phyloP scores from a whole-genome alignment of 1,140 invertebrate genomes.

The Branchinecta lindahli region DNA sequence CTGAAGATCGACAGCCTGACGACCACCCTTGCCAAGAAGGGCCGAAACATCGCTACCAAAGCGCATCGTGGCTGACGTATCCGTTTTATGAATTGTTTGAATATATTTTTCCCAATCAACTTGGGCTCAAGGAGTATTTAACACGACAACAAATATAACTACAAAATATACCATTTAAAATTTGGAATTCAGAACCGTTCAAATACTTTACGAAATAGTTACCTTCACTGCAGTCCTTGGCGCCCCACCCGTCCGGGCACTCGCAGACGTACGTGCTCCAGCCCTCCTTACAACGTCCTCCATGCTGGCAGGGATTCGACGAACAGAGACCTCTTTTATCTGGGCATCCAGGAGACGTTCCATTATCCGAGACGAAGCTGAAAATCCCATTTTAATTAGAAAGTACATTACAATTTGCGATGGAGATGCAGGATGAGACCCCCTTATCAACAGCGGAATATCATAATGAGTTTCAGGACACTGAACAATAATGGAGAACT shows the following conservation, averaged over 20 bases:
- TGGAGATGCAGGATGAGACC: not conserved
- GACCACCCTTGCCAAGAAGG: too few relatives aligned
- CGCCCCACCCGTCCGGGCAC: slow-evolving; percentile 65
- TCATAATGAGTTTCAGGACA: slow-evolving; percentile 11
- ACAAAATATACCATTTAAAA: too few relatives aligned
- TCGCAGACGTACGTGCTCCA: slow-evolving; percentile 77
- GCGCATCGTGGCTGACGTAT: too few relatives aligned
- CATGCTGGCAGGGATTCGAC: slow-evolving; percentile 67
- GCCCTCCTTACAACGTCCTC: slow-evolving; percentile 64
- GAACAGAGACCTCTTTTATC: slow-evolving; percentile 65
- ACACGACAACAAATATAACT: too few relatives aligned
- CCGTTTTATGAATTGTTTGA: too few relatives aligned
- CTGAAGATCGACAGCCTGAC: too few relatives aligned
- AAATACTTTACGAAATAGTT: slow-evolving; percentile 24
- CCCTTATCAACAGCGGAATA: slow-evolving; percentile 12
- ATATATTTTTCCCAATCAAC: too few relatives aligned
- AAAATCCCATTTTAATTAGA: slow-evolving; percentile 20
- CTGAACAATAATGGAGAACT: slow-evolving; percentile 2
- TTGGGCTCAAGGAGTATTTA: too few relatives aligned
- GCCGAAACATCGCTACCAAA: too few relatives aligned
- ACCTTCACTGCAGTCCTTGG: slow-evolving; percentile 74
- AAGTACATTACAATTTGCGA: not conserved
- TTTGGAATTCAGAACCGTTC: too few relatives aligned
- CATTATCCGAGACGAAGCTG: slow-evolving; percentile 74
- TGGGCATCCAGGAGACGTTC: slow-evolving; percentile 68